Conservation (phyloP, 2,113 vertebrate species). For the Kryptolebias marmoratus region DNA sequence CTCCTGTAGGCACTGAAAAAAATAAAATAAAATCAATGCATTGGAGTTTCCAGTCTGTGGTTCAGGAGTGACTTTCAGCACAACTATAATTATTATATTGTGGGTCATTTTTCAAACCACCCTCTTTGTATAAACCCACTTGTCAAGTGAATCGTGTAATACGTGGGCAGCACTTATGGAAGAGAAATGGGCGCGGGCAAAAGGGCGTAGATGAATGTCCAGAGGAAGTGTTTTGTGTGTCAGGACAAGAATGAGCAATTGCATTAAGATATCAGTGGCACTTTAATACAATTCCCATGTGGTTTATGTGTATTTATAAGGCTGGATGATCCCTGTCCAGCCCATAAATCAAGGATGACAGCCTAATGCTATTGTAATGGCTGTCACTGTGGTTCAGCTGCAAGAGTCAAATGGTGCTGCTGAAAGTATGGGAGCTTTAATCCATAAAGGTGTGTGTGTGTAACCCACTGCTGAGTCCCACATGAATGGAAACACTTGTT, state of each 20-base stretch:
- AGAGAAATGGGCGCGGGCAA: background rate
- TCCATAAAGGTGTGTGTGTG: background rate
- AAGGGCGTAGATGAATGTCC: conserved; percentile 1
- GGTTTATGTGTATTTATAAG: conserved; percentile 14
- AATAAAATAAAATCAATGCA: background rate
- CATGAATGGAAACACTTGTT: background rate
- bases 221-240: conserved; percentile 1
- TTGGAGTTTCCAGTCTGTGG: background rate
- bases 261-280: background rate
- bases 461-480: background rate
- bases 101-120: background rate
- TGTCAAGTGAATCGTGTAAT: background rate
- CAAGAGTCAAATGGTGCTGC: conserved; percentile 22
- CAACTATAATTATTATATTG: background rate
- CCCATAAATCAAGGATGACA: conserved; percentile 49
- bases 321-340: conserved; percentile 7
- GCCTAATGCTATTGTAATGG: conserved; percentile 41
- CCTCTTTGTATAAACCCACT: background rate
- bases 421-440: background rate
- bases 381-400: conserved; percentile 41
- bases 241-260: background rate
- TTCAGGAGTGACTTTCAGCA: background rate
- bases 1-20: too few relatives aligned
- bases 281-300: conserved; percentile 8
- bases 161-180: background rate